These are phyloP conservation scores for Coccyzus lansbergi DNA, from an alignment of 2,797 vertebrate species.

Conservation along the genomic window DNA sequence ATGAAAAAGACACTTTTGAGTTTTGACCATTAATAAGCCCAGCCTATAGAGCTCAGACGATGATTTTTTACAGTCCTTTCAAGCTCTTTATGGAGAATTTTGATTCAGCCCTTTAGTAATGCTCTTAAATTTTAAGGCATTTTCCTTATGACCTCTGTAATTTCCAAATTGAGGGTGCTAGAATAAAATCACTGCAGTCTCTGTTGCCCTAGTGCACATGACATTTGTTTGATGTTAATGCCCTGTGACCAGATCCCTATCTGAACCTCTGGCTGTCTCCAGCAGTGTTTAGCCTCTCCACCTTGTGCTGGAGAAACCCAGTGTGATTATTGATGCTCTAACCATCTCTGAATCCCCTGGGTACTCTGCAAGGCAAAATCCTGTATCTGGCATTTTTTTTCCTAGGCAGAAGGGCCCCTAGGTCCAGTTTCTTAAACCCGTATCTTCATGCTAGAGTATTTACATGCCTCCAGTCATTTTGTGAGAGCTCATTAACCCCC, in stretches of 20 bases:
- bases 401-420: background rate
- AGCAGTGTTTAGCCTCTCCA: background rate
- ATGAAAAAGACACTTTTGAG: background rate
- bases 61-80: background rate
- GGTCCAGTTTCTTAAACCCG: background rate
- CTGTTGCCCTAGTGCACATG: background rate
- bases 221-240: background rate
- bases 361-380: background rate
- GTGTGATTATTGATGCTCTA: background rate
- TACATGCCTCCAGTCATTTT: background rate
- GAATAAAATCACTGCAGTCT: background rate
- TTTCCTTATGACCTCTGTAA: background rate
- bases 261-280: background rate
- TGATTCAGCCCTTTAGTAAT: background rate
- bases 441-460: background rate
- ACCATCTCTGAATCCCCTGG: background rate
- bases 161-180: background rate
- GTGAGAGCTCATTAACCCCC: background rate
- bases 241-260: background rate
- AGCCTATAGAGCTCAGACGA: background rate
- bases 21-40: background rate
- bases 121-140: background rate
- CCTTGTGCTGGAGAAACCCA: background rate
- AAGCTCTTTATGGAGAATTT: background rate
- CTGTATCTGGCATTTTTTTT: background rate